Base-by-base conservation (phyloP, 2,113 vertebrate species). In the Tylochromis polylepis region DNA sequence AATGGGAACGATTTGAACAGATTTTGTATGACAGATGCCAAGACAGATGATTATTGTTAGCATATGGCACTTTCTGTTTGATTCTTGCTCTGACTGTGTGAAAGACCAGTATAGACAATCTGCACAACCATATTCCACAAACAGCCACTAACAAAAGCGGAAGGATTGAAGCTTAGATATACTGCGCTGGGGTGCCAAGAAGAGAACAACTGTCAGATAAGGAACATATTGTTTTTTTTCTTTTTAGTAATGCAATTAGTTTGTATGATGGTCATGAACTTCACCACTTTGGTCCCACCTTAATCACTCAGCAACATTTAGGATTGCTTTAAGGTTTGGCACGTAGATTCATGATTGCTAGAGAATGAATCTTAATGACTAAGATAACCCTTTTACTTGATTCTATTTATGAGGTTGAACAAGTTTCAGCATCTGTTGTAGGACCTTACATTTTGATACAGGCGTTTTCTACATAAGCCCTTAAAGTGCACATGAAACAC, bases 1-100 rank as follows among this genome's bases (percentile, higher is more conserved):
- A 88, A 92, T 92, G 91, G 88, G 91, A 92, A 87, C 16, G 16
- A 93, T 93, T 90, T 92, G 81, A 88, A 84, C 85, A 91, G 88
- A 92, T 91, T 91, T 88, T 89, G 62, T 82, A 81, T 84, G 81
- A 91, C 89, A 86, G 86, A 93, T 91, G 92, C 81, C 31, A 31
- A 79, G 86, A 89, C 27, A 11, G 83, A 85, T n/a, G 75, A 85
- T 93, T 94, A 92, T 94, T 92, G 88, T 89, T 93, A 90, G 83
- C 90, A 94, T 93, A 89, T 95, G 94, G 89, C 27, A 57, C 81
- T 84, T 65, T 31, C 81, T 88, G 90, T 90, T 80, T 92, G 87
- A 88, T 46, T 78, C 79, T 31, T 15, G 11, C 82, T 85, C 29
- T 72, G 80, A 24, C 79, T 34, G 60, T 85, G 70, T 22, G 62